Percentiles rank a stretch among this genome's conserved stretches.
Evolutionary conservation across 2,888 invertebrate genomes (phyloP).

Genomic region (Archips xylosteana): DNA sequence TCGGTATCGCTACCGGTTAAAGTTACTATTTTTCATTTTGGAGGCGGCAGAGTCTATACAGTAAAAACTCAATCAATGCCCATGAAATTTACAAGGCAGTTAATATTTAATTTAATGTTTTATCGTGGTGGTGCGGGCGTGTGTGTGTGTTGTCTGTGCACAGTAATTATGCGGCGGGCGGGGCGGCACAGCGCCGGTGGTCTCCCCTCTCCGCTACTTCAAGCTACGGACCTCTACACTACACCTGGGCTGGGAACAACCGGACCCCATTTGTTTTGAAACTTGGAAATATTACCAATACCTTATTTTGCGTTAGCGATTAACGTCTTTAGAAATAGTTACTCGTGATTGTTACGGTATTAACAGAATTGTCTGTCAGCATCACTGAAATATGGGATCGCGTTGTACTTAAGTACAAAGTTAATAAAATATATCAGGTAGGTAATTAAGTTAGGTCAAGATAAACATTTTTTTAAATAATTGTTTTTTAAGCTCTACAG

Average conservation of each 20-base stretch:
- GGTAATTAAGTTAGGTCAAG: no score
- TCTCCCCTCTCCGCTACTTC: conserved; percentile 61
- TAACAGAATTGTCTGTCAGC: not conserved
- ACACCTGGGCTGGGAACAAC: conserved; percentile 78
- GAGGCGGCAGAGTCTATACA: conserved; percentile 54
- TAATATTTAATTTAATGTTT: conserved; percentile 81
- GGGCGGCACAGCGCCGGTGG: conserved; percentile 81
- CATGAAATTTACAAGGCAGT: conserved; percentile 81
- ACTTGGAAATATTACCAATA: conserved; percentile 56
- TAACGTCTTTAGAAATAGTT: conserved; percentile 28
- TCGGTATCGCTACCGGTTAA: conserved; percentile 70
- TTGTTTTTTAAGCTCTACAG: no score
- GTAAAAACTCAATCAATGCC: conserved; percentile 77
- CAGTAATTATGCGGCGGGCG: conserved; percentile 82
- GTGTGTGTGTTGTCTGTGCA: conserved; percentile 72
- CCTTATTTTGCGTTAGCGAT: conserved; percentile 40
- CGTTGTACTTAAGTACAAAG: not conserved
- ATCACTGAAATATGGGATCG: not conserved
- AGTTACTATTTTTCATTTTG: conserved; percentile 52
- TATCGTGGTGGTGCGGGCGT: conserved; percentile 67
- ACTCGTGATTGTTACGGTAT: not conserved
- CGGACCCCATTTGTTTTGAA: conserved; percentile 64
- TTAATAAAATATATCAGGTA: no score
- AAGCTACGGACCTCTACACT: conserved; percentile 64
- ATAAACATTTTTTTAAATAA: no score